Conservation (phyloP, 2,888 invertebrate species). For the Ctenicera cuprea region DNA sequence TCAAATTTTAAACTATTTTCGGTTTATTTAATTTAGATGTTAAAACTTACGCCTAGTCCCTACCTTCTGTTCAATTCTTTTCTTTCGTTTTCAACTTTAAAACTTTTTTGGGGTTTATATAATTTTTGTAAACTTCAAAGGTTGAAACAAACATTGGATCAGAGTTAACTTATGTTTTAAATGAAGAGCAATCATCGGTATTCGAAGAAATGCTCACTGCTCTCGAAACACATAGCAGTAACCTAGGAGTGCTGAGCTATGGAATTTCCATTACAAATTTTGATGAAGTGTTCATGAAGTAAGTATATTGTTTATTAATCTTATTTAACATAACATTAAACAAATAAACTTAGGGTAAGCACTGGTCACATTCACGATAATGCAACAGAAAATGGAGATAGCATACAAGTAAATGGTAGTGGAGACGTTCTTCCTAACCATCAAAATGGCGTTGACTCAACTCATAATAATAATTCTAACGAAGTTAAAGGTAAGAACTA, state of each 20-base stretch:
- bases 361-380: conserved; percentile 59
- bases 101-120: no score
- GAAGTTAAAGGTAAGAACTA: background rate
- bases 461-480: background rate
- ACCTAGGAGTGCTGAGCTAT: conserved; percentile 83
- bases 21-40: no score
- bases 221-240: conserved; percentile 77
- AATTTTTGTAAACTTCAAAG: conserved; percentile 58
- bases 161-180: conserved; percentile 83
- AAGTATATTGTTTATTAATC: conserved; percentile 62
- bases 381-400: background rate
- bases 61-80: no score
- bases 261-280: conserved; percentile 90
- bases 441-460: background rate
- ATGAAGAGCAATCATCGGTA: conserved; percentile 76
- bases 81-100: no score
- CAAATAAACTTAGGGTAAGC: conserved; percentile 57
- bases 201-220: conserved; percentile 83
- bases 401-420: background rate
- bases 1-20: no score
- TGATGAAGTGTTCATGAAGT: conserved; percentile 93
- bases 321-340: conserved; percentile 56
- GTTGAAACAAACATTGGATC: conserved; percentile 84
- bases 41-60: no score
- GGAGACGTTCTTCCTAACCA: background rate